Base-by-base conservation (phyloP, 2,113 vertebrate genomes). In the Astur gentilis region DNA sequence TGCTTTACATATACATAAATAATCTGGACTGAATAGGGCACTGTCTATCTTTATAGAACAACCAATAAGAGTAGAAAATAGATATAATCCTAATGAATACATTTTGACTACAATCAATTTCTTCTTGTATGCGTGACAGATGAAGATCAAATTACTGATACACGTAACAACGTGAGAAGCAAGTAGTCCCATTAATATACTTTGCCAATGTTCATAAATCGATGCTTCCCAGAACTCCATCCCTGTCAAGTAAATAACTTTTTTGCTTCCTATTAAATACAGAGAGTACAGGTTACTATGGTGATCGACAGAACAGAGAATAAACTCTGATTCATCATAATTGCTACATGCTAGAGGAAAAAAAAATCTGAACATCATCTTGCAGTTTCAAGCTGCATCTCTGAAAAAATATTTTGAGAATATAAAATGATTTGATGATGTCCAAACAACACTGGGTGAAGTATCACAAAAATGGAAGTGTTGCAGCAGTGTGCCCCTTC, bases 261-360 rank as follows among this genome's bases (percentile, higher is more conserved):
- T 97, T 97, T 93, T 97, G 81, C 87, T 97, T 85, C 92, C 34
- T 80, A 45, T 95, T 93, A 94, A 96, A 88, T 49, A 92, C 42
- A 11, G 82, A 70, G 70, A 87, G 65, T 12, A 7, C 75, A 90
- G 79, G 97, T 97, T 97, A 85, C 97, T 96, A 97, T 97, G 97
- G 95, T 96, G 94, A 98, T 92, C 26, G 7, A 71, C 31, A 70
- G 88, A 87, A 92, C 54, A 78, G n/a, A 65, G 73, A 94, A 93
- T 92, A 93, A 93, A 93, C 58, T 94, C 83, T 82, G 93, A 96
- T 96, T 96, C 90, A 60, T 89, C 72, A 70, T 97, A 97, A 96
- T 90, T 97, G 62, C 93, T 50, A 84, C 91, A 89, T 58, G 65
- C 90, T 79, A 71, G 61, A 64, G 66, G 55, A 14, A 93, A 85